Conservation (phyloP, 2,888 invertebrate genomes). For the Chrysomela aeneicollis region DNA sequence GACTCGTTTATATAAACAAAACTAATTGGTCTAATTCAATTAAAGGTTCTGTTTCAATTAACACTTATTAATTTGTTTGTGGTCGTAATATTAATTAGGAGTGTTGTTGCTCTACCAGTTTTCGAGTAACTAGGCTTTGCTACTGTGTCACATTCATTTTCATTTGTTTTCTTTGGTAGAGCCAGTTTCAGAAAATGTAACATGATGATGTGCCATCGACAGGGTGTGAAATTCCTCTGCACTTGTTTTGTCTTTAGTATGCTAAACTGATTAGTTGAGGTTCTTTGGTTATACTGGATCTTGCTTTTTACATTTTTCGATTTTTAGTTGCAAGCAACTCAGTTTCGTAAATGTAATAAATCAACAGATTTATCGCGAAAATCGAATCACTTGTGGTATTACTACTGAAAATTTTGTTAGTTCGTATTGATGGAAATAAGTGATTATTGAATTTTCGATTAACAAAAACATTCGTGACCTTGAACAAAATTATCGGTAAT, state of each 20-base stretch:
- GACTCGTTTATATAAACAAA: slow-evolving; percentile 46
- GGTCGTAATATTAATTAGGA: slow-evolving; percentile 52
- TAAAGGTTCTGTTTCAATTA: slow-evolving; percentile 53
- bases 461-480: too few relatives aligned
- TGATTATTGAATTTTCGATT: too few relatives aligned
- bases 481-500: too few relatives aligned
- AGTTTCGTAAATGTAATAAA: too few relatives aligned
- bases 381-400: too few relatives aligned
- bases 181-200: slow-evolving; percentile 27
- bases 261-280: slow-evolving; percentile 11
- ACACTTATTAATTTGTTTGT: slow-evolving; percentile 55
- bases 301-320: too few relatives aligned
- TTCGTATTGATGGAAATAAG: too few relatives aligned
- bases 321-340: too few relatives aligned
- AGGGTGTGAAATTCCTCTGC: slow-evolving; percentile 25
- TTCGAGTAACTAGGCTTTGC: neutral
- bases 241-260: slow-evolving; percentile 20
- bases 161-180: slow-evolving; percentile 6
- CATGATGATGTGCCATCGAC: slow-evolving; percentile 3
- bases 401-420: too few relatives aligned
- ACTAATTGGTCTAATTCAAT: slow-evolving; percentile 56
- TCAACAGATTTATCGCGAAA: too few relatives aligned
- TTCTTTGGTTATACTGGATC: neutral
- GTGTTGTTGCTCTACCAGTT: slow-evolving; percentile 47
- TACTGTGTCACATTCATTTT: slow-evolving; percentile 14